Base-by-base conservation (phyloP, 2,888 invertebrate genomes). In the Ormyrus nitidulus region DNA sequence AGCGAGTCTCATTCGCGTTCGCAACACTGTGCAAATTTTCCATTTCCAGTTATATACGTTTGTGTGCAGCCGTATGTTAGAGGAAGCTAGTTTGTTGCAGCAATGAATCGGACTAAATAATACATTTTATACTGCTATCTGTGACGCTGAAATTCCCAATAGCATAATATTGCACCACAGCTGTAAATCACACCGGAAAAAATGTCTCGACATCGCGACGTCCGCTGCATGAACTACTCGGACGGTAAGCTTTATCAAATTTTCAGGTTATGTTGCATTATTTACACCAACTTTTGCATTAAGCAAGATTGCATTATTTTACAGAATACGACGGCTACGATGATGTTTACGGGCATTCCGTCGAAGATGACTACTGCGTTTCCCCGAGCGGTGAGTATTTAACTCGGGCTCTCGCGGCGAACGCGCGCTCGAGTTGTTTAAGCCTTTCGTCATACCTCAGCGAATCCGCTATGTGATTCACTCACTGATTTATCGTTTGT, bases 331-430 rank as follows among this genome's bases (percentile, higher is more conserved):
- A 98, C 87, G 95, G 94, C 13, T 96, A 96, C 86, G 96, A 97
- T 87, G 97, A 97, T 92, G 94, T 96, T 80, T 98, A 97, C 90
- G 98, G 98, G 10, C 96, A 97, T 90, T 98, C 98, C 3, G 95
- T 98, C 61, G 98, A 98, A 91, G 98, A 98, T 88, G 97, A 97
- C 88, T 95, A 94, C 90, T 96, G 95, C 88, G 94, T 97, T 86
- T 98, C 98, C 11, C 98, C 98, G 3, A 95, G 96, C 88, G 96
- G 97, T 92, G 85, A 83, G 84, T 82, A 58, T 69, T 73, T 58
- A 34, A 34, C 34, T 34, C 34, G 34, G 34, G 34, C 34, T 34
- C 34, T 34, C 34, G 4, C 34, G 34, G 34, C 3, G 34, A 34
- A 34, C 4, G 34, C 34, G 34, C 34, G 34, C 34, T 34, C 34